Evolutionary conservation across 2,797 vertebrate species (phyloP).

Genomic region (Phoeniculus purpureus): DNA sequence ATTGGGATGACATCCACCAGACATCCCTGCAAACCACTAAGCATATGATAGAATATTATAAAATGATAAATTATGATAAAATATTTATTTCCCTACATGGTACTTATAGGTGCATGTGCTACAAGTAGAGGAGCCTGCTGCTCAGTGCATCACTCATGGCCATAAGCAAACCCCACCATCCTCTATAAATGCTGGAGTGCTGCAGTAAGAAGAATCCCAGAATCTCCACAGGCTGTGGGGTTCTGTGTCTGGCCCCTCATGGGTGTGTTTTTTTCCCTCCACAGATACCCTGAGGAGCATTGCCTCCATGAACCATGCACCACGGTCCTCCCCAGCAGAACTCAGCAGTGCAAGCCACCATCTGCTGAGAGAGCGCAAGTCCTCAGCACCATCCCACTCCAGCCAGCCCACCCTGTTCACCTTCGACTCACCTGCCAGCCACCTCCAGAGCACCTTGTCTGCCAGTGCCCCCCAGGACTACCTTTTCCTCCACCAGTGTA

Average conservation of each 20-base stretch:
- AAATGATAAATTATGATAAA: background rate
- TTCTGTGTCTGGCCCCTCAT: accelerated
- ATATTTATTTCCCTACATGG: background rate
- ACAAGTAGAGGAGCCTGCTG: background rate
- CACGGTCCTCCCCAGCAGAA: slow-evolving; percentile 89
- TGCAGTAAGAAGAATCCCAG: background rate
- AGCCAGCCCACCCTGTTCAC: slow-evolving; percentile 97
- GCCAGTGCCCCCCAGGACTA: slow-evolving; percentile 98
- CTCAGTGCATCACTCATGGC: background rate
- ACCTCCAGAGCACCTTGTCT: slow-evolving; percentile 85
- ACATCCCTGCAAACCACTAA: background rate
- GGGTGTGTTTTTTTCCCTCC: background rate
- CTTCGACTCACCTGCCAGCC: slow-evolving; percentile 88
- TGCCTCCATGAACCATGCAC: slow-evolving; percentile 79
- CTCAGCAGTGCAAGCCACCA: slow-evolving; percentile 81
- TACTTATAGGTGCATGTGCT: background rate
- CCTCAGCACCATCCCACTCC: slow-evolving; percentile 89
- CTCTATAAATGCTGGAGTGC: background rate
- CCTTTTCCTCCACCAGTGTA: slow-evolving; percentile 97
- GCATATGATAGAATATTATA: background rate
- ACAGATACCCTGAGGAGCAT: slow-evolving; percentile 87
- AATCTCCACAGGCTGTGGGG: background rate
- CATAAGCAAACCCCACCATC: background rate
- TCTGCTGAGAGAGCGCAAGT: slow-evolving; percentile 88
- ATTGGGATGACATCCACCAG: background rate